Conservation (phyloP, 2,113 vertebrate species). For the Boulengeromyrus knoepffleri region DNA sequence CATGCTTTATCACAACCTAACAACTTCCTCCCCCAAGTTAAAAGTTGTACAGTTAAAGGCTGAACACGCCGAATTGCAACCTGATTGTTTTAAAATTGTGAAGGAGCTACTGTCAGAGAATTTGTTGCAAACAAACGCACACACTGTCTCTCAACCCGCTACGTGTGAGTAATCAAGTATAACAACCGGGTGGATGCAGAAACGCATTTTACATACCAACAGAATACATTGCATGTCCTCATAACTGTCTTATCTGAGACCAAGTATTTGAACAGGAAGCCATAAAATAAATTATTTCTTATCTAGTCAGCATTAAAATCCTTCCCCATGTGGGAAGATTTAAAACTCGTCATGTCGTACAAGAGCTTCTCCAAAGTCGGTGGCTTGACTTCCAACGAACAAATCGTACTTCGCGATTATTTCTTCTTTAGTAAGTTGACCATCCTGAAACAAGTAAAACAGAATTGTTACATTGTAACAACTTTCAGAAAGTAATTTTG, state of each 20-base stretch:
- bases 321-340: slow-evolving; percentile 26
- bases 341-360: slow-evolving; percentile 84
- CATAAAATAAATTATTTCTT: slow-evolving; percentile 67
- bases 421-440: slow-evolving; percentile 77
- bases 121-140: background rate
- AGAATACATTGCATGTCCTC: slow-evolving; percentile 8
- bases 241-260: slow-evolving; percentile 53
- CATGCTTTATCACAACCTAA: background rate
- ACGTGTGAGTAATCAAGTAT: slow-evolving; percentile 3
- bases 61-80: background rate
- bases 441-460: slow-evolving; percentile 60
- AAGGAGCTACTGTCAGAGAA: background rate
- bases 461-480: background rate
- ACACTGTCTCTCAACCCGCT: background rate
- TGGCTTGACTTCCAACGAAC: slow-evolving; percentile 90
- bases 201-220: slow-evolving; percentile 6
- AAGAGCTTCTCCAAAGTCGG: slow-evolving; percentile 83
- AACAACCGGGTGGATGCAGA: background rate
- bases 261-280: slow-evolving; percentile 47
- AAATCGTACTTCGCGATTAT: slow-evolving; percentile 82
- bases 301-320: slow-evolving; percentile 34
- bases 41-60: background rate
- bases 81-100: background rate
- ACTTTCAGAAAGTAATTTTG: background rate
- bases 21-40: background rate